These are phyloP conservation scores for Pachliopta kotzebuea DNA, from an alignment of 2,888 invertebrate species.

Conservation along the genomic window DNA sequence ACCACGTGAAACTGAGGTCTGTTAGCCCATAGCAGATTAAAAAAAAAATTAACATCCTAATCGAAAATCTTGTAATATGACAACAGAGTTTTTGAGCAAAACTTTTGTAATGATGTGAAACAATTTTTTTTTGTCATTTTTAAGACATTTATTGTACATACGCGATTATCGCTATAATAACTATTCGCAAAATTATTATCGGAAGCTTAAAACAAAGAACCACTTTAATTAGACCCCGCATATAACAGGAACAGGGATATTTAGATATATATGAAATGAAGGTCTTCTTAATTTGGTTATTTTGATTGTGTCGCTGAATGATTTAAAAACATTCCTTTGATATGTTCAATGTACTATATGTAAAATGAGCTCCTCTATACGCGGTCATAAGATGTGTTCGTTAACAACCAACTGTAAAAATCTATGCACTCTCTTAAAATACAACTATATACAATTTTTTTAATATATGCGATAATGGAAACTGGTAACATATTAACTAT, in stretches of 20 bases:
- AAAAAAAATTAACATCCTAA: constrained; percentile 34
- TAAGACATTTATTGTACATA: constrained; percentile 63
- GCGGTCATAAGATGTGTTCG: constrained; percentile 61
- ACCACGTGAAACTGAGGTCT: too few relatives aligned
- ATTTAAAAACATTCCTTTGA: constrained; percentile 60
- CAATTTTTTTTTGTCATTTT: constrained; percentile 58
- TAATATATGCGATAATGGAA: constrained; percentile 55
- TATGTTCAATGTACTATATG: constrained; percentile 77
- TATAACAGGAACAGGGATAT: constrained; percentile 24
- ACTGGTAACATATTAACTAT: constrained; percentile 59
- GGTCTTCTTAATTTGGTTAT: constrained; percentile 41
- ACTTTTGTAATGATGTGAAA: constrained; percentile 55
- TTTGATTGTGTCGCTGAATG: constrained; percentile 34
- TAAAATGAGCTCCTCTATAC: constrained; percentile 53
- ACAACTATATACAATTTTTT: constrained; percentile 52
- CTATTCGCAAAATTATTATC: constrained; percentile 64
- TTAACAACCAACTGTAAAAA: constrained; percentile 53
- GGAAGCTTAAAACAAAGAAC: constrained; percentile 54
- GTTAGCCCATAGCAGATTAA: too few relatives aligned
- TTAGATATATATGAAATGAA: constrained; percentile 30
- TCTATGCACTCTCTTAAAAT: constrained; percentile 47
- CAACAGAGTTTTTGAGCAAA: constrained; percentile 67
- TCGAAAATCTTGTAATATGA: constrained; percentile 33
- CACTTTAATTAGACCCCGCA: constrained; percentile 32
- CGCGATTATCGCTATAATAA: constrained; percentile 42